These are phyloP conservation scores for Pegoplata infirma DNA, from an alignment of 2,888 invertebrate genomes.

Conservation along the genomic window DNA sequence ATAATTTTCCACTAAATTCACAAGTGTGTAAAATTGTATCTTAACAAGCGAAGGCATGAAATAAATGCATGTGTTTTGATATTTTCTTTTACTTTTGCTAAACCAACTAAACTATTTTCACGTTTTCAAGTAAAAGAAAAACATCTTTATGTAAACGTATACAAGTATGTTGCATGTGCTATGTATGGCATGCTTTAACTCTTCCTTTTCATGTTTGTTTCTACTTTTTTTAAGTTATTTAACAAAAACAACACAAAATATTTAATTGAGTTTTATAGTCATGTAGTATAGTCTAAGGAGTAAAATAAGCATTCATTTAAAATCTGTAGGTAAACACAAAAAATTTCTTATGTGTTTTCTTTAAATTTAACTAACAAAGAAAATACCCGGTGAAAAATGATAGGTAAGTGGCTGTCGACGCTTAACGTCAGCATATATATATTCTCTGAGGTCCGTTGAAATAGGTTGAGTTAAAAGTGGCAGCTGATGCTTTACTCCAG, in stretches of 20 bases:
- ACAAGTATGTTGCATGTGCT: neutral
- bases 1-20: constrained; percentile 60
- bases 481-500: no score
- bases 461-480: no score
- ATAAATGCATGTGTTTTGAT: constrained; percentile 3
- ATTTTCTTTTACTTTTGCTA: constrained; percentile 15
- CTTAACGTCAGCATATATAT: no score
- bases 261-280: constrained; percentile 2
- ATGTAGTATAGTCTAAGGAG: no score
- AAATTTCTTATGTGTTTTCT: no score
- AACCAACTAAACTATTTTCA: constrained; percentile 23
- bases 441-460: no score
- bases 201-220: neutral
- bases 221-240: neutral
- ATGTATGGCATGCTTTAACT: constrained; percentile 12
- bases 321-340: no score
- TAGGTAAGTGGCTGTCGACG: no score
- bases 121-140: constrained; percentile 24
- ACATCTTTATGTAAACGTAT: constrained; percentile 3
- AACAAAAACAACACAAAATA: neutral
- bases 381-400: no score
- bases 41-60: constrained; percentile 5
- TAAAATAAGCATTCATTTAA: no score
- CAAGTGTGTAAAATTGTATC: constrained; percentile 34
- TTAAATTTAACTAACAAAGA: no score